phyloP scores from a whole-genome alignment of 1,140 invertebrate species.

The Piezodorus guildinii region DNA sequence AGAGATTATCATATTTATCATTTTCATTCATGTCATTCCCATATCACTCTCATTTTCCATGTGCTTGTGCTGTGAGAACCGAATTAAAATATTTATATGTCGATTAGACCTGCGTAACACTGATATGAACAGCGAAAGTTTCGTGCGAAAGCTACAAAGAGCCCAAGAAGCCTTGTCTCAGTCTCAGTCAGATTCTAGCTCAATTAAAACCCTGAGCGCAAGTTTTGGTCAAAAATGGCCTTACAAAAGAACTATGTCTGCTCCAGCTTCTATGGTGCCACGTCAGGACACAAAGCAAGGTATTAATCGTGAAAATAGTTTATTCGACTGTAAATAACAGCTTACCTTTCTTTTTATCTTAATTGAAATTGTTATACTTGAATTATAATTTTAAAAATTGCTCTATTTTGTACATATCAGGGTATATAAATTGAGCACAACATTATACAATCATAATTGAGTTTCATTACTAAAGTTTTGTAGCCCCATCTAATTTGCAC shows the following conservation, averaged over 20 bases:
- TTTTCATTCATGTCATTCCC: background rate
- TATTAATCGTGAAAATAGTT: conserved; percentile 32
- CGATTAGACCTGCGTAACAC: conserved; percentile 75
- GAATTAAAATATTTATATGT: conserved; percentile 4
- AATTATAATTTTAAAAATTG: conserved; percentile 4
- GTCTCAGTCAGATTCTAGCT: conserved; percentile 42
- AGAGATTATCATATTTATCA: conserved; percentile 1
- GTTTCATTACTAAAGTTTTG: too few relatives aligned
- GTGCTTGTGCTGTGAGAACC: conserved; percentile 5
- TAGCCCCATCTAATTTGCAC: conserved; percentile 1
- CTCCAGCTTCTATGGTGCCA: conserved; percentile 68
- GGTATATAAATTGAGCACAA: too few relatives aligned
- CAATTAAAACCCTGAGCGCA: conserved; percentile 70
- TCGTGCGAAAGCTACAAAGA: conserved; percentile 75
- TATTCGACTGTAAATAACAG: conserved; percentile 1
- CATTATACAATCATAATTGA: too few relatives aligned
- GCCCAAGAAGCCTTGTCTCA: conserved; percentile 70
- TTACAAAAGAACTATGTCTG: conserved; percentile 87
- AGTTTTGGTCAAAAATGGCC: conserved; percentile 89
- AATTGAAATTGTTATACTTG: conserved; percentile 4
- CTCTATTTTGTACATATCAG: too few relatives aligned
- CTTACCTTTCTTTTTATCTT: conserved; percentile 1
- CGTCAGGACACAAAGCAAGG: conserved; percentile 65
- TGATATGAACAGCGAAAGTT: conserved; percentile 77
- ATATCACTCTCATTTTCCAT: conserved; percentile 6